A percentile compares a stretch with the other conserved stretches of the same genome.
Conservation (phyloP, 2,797 vertebrate genomes). For the Ptychobarbus kaznakovi region DNA sequence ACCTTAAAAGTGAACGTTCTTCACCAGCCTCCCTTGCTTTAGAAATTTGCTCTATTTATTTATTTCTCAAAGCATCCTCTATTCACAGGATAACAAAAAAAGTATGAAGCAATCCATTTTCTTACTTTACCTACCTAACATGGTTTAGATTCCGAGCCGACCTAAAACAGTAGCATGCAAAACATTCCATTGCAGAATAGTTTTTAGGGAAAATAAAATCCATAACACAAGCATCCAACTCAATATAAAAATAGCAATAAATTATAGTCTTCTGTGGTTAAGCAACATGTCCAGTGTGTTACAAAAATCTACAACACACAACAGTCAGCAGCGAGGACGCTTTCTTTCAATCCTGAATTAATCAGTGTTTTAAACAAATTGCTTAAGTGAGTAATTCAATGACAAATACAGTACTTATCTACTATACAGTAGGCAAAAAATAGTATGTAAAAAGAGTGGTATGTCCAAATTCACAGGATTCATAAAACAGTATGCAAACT, state of each 20-base stretch:
- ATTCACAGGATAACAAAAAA: slow-evolving; percentile 50
- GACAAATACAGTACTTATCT: neutral
- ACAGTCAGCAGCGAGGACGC: neutral
- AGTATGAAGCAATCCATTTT: slow-evolving; percentile 26
- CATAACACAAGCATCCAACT: neutral
- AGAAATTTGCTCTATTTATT: slow-evolving; percentile 55
- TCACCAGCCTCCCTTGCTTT: slow-evolving; percentile 37
- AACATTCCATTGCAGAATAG: neutral
- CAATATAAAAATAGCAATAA: neutral
- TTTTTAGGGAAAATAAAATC: neutral
- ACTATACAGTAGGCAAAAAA: neutral
- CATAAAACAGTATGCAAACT: neutral
- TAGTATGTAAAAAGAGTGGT: neutral
- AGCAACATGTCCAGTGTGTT: neutral
- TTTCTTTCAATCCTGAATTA: neutral
- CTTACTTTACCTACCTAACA: neutral
- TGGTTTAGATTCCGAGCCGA: neutral
- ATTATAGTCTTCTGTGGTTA: neutral
- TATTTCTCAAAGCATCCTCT: slow-evolving; percentile 44
- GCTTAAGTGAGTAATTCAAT: neutral
- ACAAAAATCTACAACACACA: neutral
- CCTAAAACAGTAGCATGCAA: neutral
- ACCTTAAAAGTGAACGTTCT: slow-evolving; percentile 87
- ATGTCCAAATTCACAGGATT: too few species aligned
- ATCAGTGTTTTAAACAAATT: neutral